Evolutionary conservation across 2,888 invertebrate genomes (phyloP), one percentile per base, ranked within the genome.

Genomic region (Hololepta plana): DNA sequence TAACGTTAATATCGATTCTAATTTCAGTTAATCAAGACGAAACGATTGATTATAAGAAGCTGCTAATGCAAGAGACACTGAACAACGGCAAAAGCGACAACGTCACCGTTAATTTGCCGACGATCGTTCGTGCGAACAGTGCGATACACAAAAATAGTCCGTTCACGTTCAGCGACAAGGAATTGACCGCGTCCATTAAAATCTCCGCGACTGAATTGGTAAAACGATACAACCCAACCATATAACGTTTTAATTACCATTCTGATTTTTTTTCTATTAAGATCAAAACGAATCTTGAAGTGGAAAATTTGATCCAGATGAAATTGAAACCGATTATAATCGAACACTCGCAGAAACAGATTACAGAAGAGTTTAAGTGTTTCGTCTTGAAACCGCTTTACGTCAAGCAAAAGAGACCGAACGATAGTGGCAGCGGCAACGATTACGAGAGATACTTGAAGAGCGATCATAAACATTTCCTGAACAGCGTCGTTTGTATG

Each of bases 401-500:
- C 37, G 42, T 53, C 5, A 49, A 53, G n/a, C n/a, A n/a, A n/a
- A n/a, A n/a, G n/a, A 44, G 40, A 31, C 33, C 28, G 6, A 39
- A 38, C 20, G 36, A 34, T 5, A 24, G 22, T 4, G n/a, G n/a
- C n/a, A 16, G 9, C 6, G n/a, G 14, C 7, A 27, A 31, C 3
- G 39, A 42, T 10, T 22, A 11, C 17, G 29, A 32, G 11, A 53
- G 51, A 2, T 47, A 52, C 4, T 40, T 71, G 2, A 59, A 59
- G 33, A 72, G 72, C 3, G 54, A 57, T 2, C 60, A 56, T 35
- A 60, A 66, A 37, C 55, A 57, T 34, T 53, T 59, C 29, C 57
- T 72, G 24, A 61, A 64, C 26, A 72, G 72, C 4, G 56, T 71
- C 20, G 61, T 63, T 15, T 70, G 70, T 35, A 56, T 74, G 42